Base-by-base conservation (phyloP, 2,797 vertebrate genomes). In the Enteromius fasciolatus region DNA sequence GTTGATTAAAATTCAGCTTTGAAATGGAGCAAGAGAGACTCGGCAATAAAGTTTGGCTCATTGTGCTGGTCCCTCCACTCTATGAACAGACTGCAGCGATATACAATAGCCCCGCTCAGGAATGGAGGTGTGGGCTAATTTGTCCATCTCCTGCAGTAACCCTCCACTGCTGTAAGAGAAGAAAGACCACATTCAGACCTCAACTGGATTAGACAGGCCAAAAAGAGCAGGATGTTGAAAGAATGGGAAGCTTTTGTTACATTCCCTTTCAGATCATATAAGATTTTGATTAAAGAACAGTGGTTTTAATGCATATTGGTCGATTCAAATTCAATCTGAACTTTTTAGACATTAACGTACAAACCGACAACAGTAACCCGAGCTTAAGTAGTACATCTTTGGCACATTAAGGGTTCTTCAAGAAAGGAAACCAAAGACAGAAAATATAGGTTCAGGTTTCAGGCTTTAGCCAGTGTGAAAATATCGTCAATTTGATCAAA, bases 401-500 rank as follows among this genome's bases (percentile, higher is more conserved):
- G 87, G 89, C 90, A 94, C 96, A 97, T 97, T 98, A 97, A 95
- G 94, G 85, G 94, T 95, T 94, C 93, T 95, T 96, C 92, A 96
- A 97, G 96, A 94, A 95, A 96, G 94, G 95, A 95, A 98, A 95
- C 94, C 94, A 96, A 96, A 96, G 95, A 95, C 93, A 96, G 95
- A 97, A 97, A 98, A 97, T 96, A 97, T 91, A 94, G 95, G 94
- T 93, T 98, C 93, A 92, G 89, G 95, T 98, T 98, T 97, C 97
- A 94, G 94, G 90, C 95, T 94, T 94, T 93, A 94, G 85, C 94
- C 95, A 95, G 95, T 96, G 95, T 96, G 97, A 97, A 97, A 97
- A 97, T 95, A 95, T 95, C 92, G 93, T 96, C 96, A 97, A 98
- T 97, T 97, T 95, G 97, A 98, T 98, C 94, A 97, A 94, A 96